Evolutionary conservation across 2,797 vertebrate species (phyloP).

Genomic region (Lemur catta): DNA sequence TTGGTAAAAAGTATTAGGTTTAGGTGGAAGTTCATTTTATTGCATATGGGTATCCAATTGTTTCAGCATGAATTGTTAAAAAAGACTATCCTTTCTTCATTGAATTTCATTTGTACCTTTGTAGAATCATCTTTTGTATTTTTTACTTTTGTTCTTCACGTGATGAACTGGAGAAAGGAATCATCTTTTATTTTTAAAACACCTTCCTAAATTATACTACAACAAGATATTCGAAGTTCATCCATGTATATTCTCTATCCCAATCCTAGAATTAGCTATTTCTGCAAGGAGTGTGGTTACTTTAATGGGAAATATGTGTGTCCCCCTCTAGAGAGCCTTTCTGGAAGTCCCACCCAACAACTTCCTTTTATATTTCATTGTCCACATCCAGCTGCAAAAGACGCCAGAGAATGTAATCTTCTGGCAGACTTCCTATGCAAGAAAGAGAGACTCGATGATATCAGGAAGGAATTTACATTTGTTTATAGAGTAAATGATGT

Average conservation of each 20-base stretch:
- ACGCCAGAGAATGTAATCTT: not conserved
- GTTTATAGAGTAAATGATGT: not conserved
- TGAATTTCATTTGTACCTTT: not conserved
- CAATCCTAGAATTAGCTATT: not conserved
- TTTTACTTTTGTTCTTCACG: not conserved
- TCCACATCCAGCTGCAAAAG: not conserved
- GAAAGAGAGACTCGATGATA: not conserved
- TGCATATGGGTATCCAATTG: not conserved
- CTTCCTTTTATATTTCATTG: not conserved
- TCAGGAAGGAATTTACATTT: not conserved
- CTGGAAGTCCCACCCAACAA: not conserved
- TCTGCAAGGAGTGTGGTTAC: not conserved
- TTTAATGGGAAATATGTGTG: not conserved
- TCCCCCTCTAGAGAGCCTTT: not conserved
- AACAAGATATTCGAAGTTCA: not conserved
- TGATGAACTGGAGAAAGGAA: too few relatives aligned
- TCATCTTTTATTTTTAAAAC: not conserved
- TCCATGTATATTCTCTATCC: not conserved
- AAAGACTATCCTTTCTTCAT: not conserved
- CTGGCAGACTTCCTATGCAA: not conserved
- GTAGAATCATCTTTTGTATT: not conserved
- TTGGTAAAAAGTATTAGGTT: not conserved
- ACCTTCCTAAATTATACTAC: not conserved
- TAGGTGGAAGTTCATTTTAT: not conserved
- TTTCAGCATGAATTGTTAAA: not conserved